These are phyloP conservation scores for Scaptomyza flava DNA, from an alignment of 2,888 invertebrate genomes.

Conservation along the genomic window DNA sequence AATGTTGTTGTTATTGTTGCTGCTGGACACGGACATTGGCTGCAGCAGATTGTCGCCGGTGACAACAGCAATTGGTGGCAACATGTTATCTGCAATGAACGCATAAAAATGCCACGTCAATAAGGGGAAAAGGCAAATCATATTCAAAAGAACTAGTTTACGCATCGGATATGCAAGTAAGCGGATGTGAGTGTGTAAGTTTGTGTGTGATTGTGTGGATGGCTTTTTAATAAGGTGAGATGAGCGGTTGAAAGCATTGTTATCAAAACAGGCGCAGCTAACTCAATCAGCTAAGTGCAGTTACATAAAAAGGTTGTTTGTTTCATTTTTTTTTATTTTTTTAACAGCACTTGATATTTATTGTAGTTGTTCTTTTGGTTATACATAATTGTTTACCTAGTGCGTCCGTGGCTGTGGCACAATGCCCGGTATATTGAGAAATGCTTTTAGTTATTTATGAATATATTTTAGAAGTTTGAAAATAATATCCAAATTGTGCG, in stretches of 20 bases:
- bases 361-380: slow-evolving; percentile 24
- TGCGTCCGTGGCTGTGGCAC: slow-evolving; percentile 81
- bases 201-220: slow-evolving; percentile 1
- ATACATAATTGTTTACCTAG: slow-evolving; percentile 74
- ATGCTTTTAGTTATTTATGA: slow-evolving; percentile 65
- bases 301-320: slow-evolving; percentile 30
- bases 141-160: neutral
- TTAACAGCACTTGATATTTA: slow-evolving; percentile 2
- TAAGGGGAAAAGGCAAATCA: neutral
- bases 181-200: slow-evolving; percentile 8
- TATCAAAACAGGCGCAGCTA: slow-evolving; percentile 25
- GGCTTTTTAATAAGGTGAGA: slow-evolving; percentile 1
- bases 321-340: slow-evolving; percentile 5
- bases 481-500: slow-evolving; percentile 45
- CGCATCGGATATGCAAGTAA: slow-evolving; percentile 2
- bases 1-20: slow-evolving; percentile 73
- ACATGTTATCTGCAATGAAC: slow-evolving; percentile 84
- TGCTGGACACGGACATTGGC: slow-evolving; percentile 65
- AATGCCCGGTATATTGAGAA: slow-evolving; percentile 83
- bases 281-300: slow-evolving; percentile 57
- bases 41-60: slow-evolving; percentile 73
- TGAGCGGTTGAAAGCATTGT: slow-evolving; percentile 26
- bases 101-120: slow-evolving; percentile 15
- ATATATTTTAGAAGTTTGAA: slow-evolving; percentile 22
- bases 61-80: slow-evolving; percentile 84